Evolutionary conservation across 2,113 vertebrate species (phyloP).

Genomic region (Gorsachius goisagi): DNA sequence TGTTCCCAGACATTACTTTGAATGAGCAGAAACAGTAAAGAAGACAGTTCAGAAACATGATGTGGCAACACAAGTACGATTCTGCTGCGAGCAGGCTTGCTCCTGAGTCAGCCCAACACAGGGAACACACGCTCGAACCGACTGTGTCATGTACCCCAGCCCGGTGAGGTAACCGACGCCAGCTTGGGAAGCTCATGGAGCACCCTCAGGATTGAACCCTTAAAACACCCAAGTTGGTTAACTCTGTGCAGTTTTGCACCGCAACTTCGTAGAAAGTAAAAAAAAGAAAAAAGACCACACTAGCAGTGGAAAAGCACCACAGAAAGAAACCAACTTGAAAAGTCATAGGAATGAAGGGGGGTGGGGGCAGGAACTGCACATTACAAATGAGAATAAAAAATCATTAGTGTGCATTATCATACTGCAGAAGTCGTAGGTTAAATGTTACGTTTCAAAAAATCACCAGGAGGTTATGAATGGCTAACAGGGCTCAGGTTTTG

Average conservation of each 20-base stretch:
- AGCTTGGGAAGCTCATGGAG: neutral
- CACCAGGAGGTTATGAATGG: neutral
- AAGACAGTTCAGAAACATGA: neutral
- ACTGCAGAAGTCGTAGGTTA: fast-evolving
- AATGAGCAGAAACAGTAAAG: neutral
- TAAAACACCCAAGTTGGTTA: neutral
- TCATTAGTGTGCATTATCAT: neutral
- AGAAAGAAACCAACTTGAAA: neutral
- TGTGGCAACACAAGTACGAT: fast-evolving
- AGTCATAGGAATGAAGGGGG: neutral
- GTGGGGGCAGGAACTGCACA: neutral
- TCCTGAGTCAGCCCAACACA: neutral
- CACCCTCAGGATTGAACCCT: neutral
- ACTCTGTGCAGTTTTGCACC: neutral
- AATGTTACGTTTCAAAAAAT: neutral
- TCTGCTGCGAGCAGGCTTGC: neutral
- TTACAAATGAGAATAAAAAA: neutral
- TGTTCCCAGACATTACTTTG: neutral
- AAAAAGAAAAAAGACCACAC: neutral
- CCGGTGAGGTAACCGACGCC: fast-evolving
- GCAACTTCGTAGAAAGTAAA: neutral
- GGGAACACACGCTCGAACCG: neutral
- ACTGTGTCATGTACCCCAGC: fast-evolving
- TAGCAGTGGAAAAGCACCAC: neutral
- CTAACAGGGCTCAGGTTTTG: neutral